Evolutionary conservation across 2,888 invertebrate species (phyloP), one percentile per base, ranked within the genome.

Genomic region (Osmoderma eremita): DNA sequence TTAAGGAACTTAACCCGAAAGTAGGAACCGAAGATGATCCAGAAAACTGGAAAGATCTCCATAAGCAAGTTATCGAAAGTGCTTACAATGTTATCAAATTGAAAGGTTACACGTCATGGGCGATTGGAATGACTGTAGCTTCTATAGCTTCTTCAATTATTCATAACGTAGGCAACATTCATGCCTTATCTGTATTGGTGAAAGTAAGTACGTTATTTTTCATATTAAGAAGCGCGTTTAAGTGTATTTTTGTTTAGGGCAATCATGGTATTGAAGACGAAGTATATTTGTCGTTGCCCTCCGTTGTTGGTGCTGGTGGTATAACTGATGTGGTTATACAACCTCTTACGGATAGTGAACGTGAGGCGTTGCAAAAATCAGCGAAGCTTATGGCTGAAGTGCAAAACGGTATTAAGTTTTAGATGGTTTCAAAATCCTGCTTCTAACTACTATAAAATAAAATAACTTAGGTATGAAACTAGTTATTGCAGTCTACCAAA

Each of bases 31-130:
- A 86, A 0, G 82, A 86, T 0, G 95, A 96, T 81, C 83, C 87
- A 0, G 95, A 95, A 80, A 87, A 91, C 69, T 95, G 93, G 92
- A 83, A 86, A 68, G 87, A 90, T 42, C 81, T 94, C 8, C 96
- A 97, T 83, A 88, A 87, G 69, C 87, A 92, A 78, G 96, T 97
- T 3, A 90, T 96, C 8, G 84, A 91, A 70, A 93, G 94, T 75
- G 95, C 95, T 0, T 94, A 94, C 80, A 91, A 95, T 77, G 90
- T 95, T 39, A 95, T 95, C 82, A 89, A 87, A 78, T 84, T 94
- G 75, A 95, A 95, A 83, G 95, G 95, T 2, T 95, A 94, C 84
- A 95, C 95, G 0, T 93, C 93, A 17, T 95, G 94, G 94, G 95
- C 94, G 8, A 93, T 95, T 73, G 95, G 94, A 1, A 85, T 94